These are phyloP conservation scores for Pogoniulus pusillus DNA, from an alignment of 2,797 vertebrate species.

Conservation along the genomic window DNA sequence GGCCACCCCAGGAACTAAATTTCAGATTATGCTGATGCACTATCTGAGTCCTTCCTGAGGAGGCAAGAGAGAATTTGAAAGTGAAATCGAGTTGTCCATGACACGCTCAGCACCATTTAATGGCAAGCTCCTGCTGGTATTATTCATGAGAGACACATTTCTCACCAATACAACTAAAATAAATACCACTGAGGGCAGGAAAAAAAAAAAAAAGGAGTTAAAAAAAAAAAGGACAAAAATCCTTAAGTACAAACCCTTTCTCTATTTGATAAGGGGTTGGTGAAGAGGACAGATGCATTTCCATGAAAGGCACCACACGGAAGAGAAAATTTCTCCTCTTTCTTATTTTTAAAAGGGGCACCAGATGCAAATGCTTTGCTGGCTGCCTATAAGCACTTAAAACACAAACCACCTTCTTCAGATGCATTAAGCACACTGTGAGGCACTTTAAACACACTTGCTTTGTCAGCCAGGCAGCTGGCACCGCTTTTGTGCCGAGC, in stretches of 20 bases:
- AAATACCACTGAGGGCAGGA: neutral
- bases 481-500: slow-evolving; percentile 50
- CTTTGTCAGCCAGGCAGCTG: slow-evolving; percentile 74
- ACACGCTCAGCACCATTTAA: slow-evolving; percentile 52
- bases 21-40: slow-evolving; percentile 35
- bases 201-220: neutral
- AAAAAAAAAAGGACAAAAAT: slow-evolving; percentile 19
- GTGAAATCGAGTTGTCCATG: slow-evolving; percentile 48
- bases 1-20: slow-evolving; percentile 47
- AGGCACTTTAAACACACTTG: slow-evolving; percentile 55
- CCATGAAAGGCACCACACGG: slow-evolving; percentile 70
- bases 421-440: slow-evolving; percentile 66
- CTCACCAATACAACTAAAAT: slow-evolving; percentile 59
- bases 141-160: slow-evolving; percentile 53
- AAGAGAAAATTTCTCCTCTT: slow-evolving; percentile 57
- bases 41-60: slow-evolving; percentile 45
- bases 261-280: slow-evolving; percentile 39
- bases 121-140: slow-evolving; percentile 54
- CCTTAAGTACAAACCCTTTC: slow-evolving; percentile 56
- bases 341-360: slow-evolving; percentile 69
- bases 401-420: slow-evolving; percentile 72
- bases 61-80: slow-evolving; percentile 53
- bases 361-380: slow-evolving; percentile 74
- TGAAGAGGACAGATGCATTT: slow-evolving; percentile 68
- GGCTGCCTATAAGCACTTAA: slow-evolving; percentile 68